Conservation (phyloP, 1,140 invertebrate genomes). For the Lordiphosa clarofinis region DNA sequence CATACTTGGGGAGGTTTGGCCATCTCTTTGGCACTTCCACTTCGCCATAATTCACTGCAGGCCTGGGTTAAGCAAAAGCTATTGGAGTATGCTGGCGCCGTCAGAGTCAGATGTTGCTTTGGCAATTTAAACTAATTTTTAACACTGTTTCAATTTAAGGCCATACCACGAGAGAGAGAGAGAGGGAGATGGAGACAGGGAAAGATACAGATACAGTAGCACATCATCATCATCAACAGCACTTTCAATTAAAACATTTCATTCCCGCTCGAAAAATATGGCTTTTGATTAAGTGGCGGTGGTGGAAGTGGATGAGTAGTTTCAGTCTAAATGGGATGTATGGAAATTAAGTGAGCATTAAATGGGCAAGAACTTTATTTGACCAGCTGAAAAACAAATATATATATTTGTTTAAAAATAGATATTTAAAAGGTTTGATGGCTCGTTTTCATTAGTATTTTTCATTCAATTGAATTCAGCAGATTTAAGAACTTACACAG, state of each 20-base stretch:
- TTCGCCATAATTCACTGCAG: constrained; percentile 49
- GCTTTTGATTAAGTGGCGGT: constrained; percentile 61
- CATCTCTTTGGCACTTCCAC: constrained; percentile 2
- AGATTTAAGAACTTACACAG: no score
- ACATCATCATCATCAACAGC: constrained; percentile 42
- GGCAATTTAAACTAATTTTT: constrained; percentile 66
- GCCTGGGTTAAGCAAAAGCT: constrained; percentile 5
- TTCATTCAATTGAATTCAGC: no score
- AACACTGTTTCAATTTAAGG: constrained; percentile 65
- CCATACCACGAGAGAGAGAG: constrained; percentile 14
- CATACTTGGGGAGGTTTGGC: constrained; percentile 27
- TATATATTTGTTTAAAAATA: no score
- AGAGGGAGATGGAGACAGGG: not conserved
- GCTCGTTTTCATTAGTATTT: no score
- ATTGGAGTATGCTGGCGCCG: constrained; percentile 47
- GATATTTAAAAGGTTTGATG: no score
- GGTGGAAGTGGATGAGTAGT: constrained; percentile 20
- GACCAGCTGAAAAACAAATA: no score
- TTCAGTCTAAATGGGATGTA: not conserved
- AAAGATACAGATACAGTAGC: constrained; percentile 18
- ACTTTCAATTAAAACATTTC: constrained; percentile 75
- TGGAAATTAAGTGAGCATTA: no score
- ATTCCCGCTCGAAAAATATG: constrained; percentile 51
- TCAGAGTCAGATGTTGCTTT: constrained; percentile 12
- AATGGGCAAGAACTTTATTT: no score